Percentiles rank a stretch among this genome's conserved stretches.
Evolutionary conservation across 2,113 vertebrate genomes (phyloP).

Genomic region (Rhinoderma darwinii): DNA sequence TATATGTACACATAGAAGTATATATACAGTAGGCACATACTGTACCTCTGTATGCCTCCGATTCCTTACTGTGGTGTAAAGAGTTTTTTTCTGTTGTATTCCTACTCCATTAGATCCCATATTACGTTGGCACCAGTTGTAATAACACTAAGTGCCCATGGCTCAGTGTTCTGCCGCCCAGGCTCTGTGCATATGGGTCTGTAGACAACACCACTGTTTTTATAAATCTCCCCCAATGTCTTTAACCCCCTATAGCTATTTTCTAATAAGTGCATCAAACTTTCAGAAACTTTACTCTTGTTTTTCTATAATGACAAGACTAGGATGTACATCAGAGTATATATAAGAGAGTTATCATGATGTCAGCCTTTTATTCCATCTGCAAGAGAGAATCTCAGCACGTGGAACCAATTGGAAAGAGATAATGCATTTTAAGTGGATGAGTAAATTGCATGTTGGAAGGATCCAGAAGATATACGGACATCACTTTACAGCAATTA

Average conservation of each 20-base stretch:
- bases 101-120: too few relatives aligned
- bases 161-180: not conserved
- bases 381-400: not conserved
- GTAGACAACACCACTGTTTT: too few relatives aligned
- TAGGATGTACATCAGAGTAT: not conserved
- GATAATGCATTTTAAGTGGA: conserved; percentile 29
- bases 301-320: not conserved
- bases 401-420: conserved; percentile 15
- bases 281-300: not conserved
- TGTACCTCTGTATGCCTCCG: too few relatives aligned
- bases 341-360: not conserved
- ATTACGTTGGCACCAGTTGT: too few relatives aligned
- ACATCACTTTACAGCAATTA: conserved; percentile 29
- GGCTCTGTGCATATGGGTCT: too few relatives aligned
- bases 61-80: too few relatives aligned
- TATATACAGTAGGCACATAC: too few relatives aligned
- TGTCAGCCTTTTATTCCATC: conserved; percentile 17
- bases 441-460: conserved; percentile 30
- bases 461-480: conserved; percentile 1
- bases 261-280: not conserved
- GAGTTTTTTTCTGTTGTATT: too few relatives aligned
- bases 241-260: not conserved
- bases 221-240: not conserved
- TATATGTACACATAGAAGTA: too few relatives aligned
- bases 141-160: not conserved